Conservation (phyloP, 2,888 invertebrate species). For the Nowickia ferox region DNA sequence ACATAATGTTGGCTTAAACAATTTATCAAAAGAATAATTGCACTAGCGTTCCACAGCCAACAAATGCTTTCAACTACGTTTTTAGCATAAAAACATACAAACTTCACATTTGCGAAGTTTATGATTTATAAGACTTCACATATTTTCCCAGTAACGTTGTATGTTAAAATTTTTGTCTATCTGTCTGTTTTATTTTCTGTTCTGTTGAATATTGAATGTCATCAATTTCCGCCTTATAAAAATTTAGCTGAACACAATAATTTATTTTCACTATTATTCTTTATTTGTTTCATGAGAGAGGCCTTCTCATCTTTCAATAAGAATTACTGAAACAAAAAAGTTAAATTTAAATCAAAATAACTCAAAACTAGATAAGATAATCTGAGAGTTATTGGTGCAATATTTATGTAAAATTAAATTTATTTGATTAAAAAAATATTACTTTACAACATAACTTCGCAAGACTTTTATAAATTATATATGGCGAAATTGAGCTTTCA, state of each 20-base stretch:
- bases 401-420: too few relatives aligned
- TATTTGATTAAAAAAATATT: too few relatives aligned
- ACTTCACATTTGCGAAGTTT: conserved; percentile 1
- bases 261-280: conserved; percentile 39
- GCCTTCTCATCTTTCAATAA: conserved; percentile 31
- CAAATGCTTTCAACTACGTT: too few relatives aligned
- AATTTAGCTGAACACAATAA: conserved; percentile 31
- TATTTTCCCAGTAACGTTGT: conserved; percentile 6
- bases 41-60: too few relatives aligned
- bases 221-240: conserved; percentile 60
- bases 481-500: too few relatives aligned
- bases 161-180: not conserved
- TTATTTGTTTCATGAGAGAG: conserved; percentile 33
- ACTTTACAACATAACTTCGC: too few relatives aligned
- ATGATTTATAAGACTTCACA: conserved; percentile 29
- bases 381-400: conserved; percentile 3
- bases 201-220: conserved; percentile 63
- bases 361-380: not conserved
- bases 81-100: too few relatives aligned
- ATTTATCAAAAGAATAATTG: too few relatives aligned
- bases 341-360: too few relatives aligned
- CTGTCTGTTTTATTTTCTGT: conserved; percentile 35
- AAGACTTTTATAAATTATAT: too few relatives aligned
- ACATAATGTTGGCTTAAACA: too few relatives aligned
- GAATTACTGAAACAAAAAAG: conserved; percentile 7